Base-by-base conservation (phyloP, 2,797 vertebrate genomes). In the Acanthurus lineatus region DNA sequence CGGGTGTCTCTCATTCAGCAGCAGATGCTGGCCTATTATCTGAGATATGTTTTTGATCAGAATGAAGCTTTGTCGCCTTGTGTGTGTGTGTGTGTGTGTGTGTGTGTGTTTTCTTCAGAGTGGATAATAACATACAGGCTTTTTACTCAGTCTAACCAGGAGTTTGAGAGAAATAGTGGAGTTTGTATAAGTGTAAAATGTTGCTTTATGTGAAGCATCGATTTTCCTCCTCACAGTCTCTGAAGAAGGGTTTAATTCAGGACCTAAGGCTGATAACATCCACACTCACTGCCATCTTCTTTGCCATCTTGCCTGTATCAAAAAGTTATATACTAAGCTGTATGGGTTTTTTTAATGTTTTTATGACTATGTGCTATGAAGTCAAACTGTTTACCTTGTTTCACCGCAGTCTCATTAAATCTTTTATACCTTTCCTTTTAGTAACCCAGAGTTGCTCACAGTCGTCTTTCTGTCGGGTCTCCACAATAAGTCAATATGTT, bases 11-110 rank as follows among this genome's bases (percentile, higher is more conserved):
- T 86, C 64, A 79, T 77, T 80, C 53, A 65, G 80, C 67, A 84
- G 77, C 86, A 91, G 86, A 91, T 87, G 86, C 75, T 61, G 60
- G 53, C 81, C 73, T 78, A 84, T 92, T 92, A 80, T 70, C 64
- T 10, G 5, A 79, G 63, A 88, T 88, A 71, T 82, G 79, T 63
- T 84, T 89, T 89, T 88, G 84, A 88, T 89, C 83, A 69, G 62
- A 83, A 68, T 71, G 48, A 74, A 81, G 48, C 64, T 12, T 73
- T 11, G 47, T 75, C 3, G 4, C 58, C 65, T 11, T 12, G 45
- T 20, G 20, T 69, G 51, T 64, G 56, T 48, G 61, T 49, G n/a
- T 68, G 52, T 64, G 63, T 53, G 60, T 40, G 78, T 57, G 51
- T 84, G 11, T 53, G 20, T 42, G 9, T 42, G 40, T 42, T 85